Base-by-base conservation (phyloP, 1,140 invertebrate species). In the Cryptotermes secundus region DNA sequence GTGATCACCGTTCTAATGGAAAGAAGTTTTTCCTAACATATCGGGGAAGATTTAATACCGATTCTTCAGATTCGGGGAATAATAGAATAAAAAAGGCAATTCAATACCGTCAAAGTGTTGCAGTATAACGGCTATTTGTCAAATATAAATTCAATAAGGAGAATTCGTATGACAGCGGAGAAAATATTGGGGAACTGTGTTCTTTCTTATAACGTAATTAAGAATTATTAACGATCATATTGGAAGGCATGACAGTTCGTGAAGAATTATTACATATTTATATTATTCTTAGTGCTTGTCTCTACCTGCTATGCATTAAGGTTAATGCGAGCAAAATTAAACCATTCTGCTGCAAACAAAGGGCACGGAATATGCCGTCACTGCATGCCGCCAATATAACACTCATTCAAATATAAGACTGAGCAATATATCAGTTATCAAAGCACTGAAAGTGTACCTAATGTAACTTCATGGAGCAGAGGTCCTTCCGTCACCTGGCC, bases 11-110 rank as follows among this genome's bases (percentile, higher is more conserved):
- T 81, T 81, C 35, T 81, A 36, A 81, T 81, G 42, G 80, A 81
- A 81, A 72, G 59, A 72, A 31, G 59, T 72, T 72, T 14, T 31
- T 72, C 26, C 26, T 81, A 38, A 35, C 80, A 36, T 45, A 81
- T 81, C 35, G 22, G 7, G 80, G 35, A 34, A 81, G 80, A 36
- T 81, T 36, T 81, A 81, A 81, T 81, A 31, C 35, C 80, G 42
- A 38, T 34, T 81, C 80, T 81, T 81, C 80, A 36, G 80, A 38
- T 81, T 2, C 80, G 35, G 35, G 80, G 34, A 34, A 31, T 72
- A n/a, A n/a, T 72, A 31, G n/a, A 31, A 31, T 72, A 16, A 81
- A 38, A 81, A 81, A 81, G n/a, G 80, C 80, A 80, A 81, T 81
- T 45, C 42, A 26, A 81, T 81, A 35, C 19, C 80, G n/a, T 81